A percentile compares a stretch with the other conserved stretches of the same genome.
These are phyloP conservation scores for Dicranocentrus wangi DNA, from an alignment of 2,888 invertebrate species.

Conservation along the genomic window DNA sequence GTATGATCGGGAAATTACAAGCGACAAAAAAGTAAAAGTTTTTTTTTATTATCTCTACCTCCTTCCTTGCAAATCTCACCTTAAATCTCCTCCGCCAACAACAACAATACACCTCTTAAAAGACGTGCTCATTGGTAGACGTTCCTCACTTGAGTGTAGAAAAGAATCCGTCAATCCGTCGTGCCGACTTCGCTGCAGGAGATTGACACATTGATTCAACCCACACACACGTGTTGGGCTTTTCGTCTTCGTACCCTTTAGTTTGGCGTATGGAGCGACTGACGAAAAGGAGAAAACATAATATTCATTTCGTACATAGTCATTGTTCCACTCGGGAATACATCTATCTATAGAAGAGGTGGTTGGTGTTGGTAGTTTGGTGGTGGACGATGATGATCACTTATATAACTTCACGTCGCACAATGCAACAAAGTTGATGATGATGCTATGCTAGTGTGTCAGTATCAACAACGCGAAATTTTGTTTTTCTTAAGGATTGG, in stretches of 20 bases:
- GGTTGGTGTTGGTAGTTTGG: not conserved
- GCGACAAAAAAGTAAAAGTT: slow-evolving; percentile 25
- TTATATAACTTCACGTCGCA: not conserved
- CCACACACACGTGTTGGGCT: slow-evolving; percentile 37
- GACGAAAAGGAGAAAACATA: slow-evolving; percentile 34
- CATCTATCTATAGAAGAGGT: not conserved
- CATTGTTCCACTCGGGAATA: slow-evolving; percentile 15
- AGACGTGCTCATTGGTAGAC: not conserved
- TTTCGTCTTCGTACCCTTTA: slow-evolving; percentile 39
- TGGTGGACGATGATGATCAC: slow-evolving; percentile 4
- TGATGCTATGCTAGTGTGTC: slow-evolving; percentile 5
- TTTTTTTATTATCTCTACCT: not conserved
- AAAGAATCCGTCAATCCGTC: slow-evolving; percentile 40
- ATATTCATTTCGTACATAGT: not conserved
- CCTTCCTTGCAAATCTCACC: not conserved
- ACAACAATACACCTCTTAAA: slow-evolving; percentile 13
- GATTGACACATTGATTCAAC: slow-evolving; percentile 55
- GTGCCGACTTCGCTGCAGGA: slow-evolving; percentile 56
- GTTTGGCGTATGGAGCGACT: not conserved
- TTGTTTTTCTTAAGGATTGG: slow-evolving; percentile 4
- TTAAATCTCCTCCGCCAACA: slow-evolving; percentile 18
- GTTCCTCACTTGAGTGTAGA: not conserved
- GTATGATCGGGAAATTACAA: too few species aligned
- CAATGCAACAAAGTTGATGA: not conserved
- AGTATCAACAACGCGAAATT: slow-evolving; percentile 24